Percentiles rank a stretch among this genome's conserved stretches.
Conservation (phyloP, 2,888 invertebrate species). For the Elmis aenea region DNA sequence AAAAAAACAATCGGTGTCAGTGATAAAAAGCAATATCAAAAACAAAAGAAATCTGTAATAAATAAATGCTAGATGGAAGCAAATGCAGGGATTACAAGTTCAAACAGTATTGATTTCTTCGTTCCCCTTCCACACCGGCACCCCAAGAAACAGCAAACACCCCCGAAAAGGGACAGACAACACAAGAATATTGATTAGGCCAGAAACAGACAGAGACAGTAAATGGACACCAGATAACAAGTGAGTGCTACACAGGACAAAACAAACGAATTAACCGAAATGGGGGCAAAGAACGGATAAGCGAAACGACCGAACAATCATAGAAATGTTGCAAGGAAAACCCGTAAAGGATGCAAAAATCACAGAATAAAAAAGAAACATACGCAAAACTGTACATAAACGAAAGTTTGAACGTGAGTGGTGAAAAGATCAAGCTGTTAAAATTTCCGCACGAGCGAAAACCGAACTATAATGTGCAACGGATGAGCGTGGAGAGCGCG, state of each 20-base stretch:
- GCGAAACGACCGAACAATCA: too few relatives aligned
- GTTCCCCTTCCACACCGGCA: slow-evolving; percentile 5
- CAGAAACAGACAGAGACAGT: slow-evolving; percentile 8
- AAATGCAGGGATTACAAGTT: slow-evolving; percentile 6
- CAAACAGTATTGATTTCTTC: slow-evolving; percentile 12
- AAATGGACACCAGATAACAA: too few relatives aligned
- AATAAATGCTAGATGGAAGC: too few relatives aligned
- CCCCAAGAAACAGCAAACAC: not conserved
- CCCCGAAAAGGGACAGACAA: slow-evolving; percentile 8
- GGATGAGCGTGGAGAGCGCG: slow-evolving; percentile 6
- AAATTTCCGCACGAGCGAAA: slow-evolving; percentile 11
- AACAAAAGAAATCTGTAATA: too few relatives aligned
- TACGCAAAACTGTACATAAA: not conserved
- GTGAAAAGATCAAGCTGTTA: slow-evolving; percentile 11
- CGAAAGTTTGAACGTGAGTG: slow-evolving; percentile 13
- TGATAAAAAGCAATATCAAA: too few relatives aligned
- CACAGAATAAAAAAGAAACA: not conserved
- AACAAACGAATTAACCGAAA: too few relatives aligned
- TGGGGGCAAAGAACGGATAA: too few relatives aligned
- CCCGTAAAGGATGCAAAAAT: slow-evolving; percentile 13
- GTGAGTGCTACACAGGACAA: too few relatives aligned
- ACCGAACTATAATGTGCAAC: slow-evolving; percentile 15
- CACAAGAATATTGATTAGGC: slow-evolving; percentile 10
- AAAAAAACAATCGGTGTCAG: too few relatives aligned
- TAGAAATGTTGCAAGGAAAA: too few relatives aligned